Evolutionary conservation across 1,140 invertebrate species (phyloP).

Genomic region (Mercenaria mercenaria): DNA sequence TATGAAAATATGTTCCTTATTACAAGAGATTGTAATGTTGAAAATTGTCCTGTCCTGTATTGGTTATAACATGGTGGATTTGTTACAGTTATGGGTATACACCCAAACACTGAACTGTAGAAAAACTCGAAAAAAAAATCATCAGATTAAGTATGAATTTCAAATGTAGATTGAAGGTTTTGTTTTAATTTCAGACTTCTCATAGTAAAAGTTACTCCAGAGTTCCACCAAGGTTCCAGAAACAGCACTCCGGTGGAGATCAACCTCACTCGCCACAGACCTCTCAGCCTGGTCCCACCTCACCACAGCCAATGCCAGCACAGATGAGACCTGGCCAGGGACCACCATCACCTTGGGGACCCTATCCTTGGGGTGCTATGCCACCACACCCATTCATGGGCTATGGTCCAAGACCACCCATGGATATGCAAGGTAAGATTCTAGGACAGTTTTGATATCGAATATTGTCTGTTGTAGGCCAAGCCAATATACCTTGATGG

Average conservation of each 20-base stretch:
- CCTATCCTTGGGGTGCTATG: conserved; percentile 82
- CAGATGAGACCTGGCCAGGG: conserved; percentile 81
- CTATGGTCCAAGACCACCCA: conserved; percentile 80
- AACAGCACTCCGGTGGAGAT: conserved; percentile 87
- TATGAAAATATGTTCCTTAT: no score
- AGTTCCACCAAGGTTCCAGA: conserved; percentile 94
- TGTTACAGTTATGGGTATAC: no score
- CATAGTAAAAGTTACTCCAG: conserved; percentile 59
- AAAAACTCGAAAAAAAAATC: no score
- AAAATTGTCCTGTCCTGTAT: no score
- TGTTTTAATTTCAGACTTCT: conserved; percentile 33
- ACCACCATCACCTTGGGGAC: conserved; percentile 81
- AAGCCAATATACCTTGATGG: no score
- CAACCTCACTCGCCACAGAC: conserved; percentile 66
- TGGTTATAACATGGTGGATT: no score
- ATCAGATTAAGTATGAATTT: no score
- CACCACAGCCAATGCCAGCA: conserved; percentile 72
- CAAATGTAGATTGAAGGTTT: no score
- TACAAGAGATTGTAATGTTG: no score
- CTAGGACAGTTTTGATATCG: not conserved
- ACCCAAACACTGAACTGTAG: no score
- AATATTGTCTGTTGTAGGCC: no score
- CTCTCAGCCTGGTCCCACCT: conserved; percentile 70
- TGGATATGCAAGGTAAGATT: conserved; percentile 82
- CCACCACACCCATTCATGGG: conserved; percentile 80